Percentiles rank a stretch among this genome's conserved stretches.
These are phyloP conservation scores for Macrochelys suwanniensis DNA, from an alignment of 2,797 vertebrate genomes.

Conservation along the genomic window DNA sequence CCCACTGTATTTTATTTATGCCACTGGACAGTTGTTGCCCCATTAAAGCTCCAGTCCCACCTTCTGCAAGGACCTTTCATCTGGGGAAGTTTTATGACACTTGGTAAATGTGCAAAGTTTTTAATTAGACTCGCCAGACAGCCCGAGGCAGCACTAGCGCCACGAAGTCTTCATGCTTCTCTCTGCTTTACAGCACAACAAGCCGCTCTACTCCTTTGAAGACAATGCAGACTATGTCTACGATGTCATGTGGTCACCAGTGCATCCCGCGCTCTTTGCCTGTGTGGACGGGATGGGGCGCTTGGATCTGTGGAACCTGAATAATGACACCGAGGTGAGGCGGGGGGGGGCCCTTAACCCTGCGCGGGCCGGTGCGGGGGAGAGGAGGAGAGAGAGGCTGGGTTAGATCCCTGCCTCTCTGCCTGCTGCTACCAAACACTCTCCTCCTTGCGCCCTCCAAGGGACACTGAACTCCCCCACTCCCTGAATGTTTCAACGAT, in stretches of 20 bases:
- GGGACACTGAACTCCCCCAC: neutral
- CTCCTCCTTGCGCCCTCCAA: neutral
- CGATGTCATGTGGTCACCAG: constrained; percentile 97
- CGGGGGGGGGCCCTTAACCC: constrained; percentile 8
- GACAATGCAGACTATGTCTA: constrained; percentile 98
- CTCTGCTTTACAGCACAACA: constrained; percentile 92
- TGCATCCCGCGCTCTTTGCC: constrained; percentile 94
- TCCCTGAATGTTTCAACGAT: neutral
- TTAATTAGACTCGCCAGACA: constrained; percentile 98
- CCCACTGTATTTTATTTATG: constrained; percentile 70
- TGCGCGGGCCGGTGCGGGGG: neutral
- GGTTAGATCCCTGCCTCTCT: neutral
- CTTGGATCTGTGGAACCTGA: constrained; percentile 97
- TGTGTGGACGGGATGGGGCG: constrained; percentile 97
- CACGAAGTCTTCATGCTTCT: constrained; percentile 89
- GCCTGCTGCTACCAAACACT: neutral
- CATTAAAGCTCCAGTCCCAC: constrained; percentile 90
- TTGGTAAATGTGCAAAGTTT: constrained; percentile 96
- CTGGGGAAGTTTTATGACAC: constrained; percentile 94
- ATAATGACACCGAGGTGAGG: constrained; percentile 96
- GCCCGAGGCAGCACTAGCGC: constrained; percentile 97
- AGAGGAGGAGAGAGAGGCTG: neutral
- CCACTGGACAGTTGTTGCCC: constrained; percentile 88
- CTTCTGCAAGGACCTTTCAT: constrained; percentile 92
- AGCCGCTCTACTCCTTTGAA: constrained; percentile 98